Evolutionary conservation across 1,140 invertebrate genomes (phyloP).

Genomic region (Glossosoma conforme): DNA sequence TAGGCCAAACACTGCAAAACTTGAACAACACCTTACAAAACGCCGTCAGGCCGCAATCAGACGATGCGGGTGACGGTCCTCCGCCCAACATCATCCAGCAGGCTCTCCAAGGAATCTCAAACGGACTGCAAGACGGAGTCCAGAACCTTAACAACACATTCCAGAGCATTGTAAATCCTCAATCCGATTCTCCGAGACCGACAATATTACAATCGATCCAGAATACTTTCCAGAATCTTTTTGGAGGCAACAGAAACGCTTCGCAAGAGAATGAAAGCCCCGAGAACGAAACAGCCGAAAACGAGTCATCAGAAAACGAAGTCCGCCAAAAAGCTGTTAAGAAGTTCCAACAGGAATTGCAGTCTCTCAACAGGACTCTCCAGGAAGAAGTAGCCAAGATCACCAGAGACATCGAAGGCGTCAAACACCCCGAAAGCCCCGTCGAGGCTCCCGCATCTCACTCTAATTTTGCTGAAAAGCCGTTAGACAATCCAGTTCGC

Average conservation of each 20-base stretch:
- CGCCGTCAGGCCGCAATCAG: slow-evolving; percentile 2
- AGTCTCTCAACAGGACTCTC: slow-evolving; percentile 15
- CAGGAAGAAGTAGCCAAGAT: slow-evolving; percentile 23
- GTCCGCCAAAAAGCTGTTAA: no score
- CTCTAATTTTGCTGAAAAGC: no score
- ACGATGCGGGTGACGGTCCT: slow-evolving; percentile 4
- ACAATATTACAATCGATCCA: slow-evolving; percentile 13
- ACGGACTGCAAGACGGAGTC: slow-evolving; percentile 13
- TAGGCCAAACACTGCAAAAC: slow-evolving; percentile 10
- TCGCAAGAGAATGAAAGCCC: background rate
- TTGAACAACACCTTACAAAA: slow-evolving; percentile 17
- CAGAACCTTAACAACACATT: slow-evolving; percentile 24
- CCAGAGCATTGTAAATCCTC: slow-evolving; percentile 24
- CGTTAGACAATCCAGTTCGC: no score
- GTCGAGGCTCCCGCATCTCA: no score
- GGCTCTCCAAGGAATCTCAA: slow-evolving; percentile 18
- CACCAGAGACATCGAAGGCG: slow-evolving; percentile 4
- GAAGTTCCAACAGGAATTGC: slow-evolving; percentile 12
- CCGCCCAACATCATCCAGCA: slow-evolving; percentile 13
- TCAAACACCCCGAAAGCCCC: no score
- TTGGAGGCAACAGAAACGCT: slow-evolving; percentile 2
- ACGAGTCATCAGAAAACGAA: background rate
- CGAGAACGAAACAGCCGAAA: background rate
- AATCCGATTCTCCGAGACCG: no score
- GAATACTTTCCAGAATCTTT: slow-evolving; percentile 9